These are phyloP conservation scores for Lamellibrachia columna DNA, from an alignment of 2,888 invertebrate genomes.

Conservation along the genomic window DNA sequence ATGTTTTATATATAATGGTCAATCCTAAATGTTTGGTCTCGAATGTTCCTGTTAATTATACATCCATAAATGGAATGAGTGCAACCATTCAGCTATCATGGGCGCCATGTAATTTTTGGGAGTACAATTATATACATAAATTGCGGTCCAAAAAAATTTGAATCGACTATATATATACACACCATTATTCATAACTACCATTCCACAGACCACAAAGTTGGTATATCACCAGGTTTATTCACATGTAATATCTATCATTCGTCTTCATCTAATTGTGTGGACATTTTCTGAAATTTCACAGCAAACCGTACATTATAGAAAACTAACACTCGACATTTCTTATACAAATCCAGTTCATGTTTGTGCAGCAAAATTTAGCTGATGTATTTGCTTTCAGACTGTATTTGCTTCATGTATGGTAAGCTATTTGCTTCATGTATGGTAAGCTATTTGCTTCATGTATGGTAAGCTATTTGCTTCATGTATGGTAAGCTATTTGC, in stretches of 20 bases:
- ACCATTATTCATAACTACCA: neutral
- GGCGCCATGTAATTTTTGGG: too few relatives aligned
- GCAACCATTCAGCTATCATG: too few relatives aligned
- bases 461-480: neutral
- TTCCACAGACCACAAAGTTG: neutral
- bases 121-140: too few relatives aligned
- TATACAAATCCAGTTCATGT: neutral
- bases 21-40: too few relatives aligned
- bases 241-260: neutral
- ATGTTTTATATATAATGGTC: too few relatives aligned
- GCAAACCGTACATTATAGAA: neutral
- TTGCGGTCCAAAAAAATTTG: neutral
- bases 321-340: neutral
- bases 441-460: neutral
- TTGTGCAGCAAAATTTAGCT: neutral
- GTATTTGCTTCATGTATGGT: neutral
- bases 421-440: neutral
- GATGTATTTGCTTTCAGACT: neutral
- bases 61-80: too few relatives aligned
- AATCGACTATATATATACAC: too few relatives aligned
- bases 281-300: neutral
- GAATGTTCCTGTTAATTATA: too few relatives aligned
- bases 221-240: neutral
- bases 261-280: neutral
- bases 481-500: neutral